Base-by-base conservation (phyloP, 2,113 vertebrate genomes). In the Barnardius zonarius region DNA sequence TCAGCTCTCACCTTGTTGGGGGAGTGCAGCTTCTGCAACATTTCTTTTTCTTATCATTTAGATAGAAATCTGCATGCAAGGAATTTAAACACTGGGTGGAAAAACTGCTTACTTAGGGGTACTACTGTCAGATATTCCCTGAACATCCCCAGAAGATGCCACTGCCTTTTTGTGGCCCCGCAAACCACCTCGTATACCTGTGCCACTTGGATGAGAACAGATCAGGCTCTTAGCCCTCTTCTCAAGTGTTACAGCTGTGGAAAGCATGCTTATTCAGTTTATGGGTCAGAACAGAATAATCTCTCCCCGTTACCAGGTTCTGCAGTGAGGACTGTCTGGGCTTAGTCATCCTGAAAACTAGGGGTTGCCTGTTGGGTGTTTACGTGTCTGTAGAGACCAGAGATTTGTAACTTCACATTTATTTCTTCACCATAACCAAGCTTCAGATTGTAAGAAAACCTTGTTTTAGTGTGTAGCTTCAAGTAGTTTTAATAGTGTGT, bases 151-250 rank as follows among this genome's bases (percentile, higher is more conserved):
- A 51, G 22, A 33, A 49, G 13, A 5, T 30, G 16, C 14, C n/a
- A 24, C 30, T 49, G 39, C 75, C 44, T 83, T 85, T 10, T 15
- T 67, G n/a, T 30, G 39, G 52, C 4, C 2, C 0, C 30, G 43
- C 15, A 39, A 27, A 46, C 48, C 25, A 9, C 20, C 3, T 18
- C 0, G 2, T 27, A 35, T 82, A 7, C 2, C 1, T 0, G 1
- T 55, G 48, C 41, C 24, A 4, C 51, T 33, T 63, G 51, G 14
- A 8, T 66, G 37, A 57, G 68, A 77, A 6, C 24, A 74, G n/a
- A 54, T 49, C 10, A 41, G 51, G 17, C 39, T 81, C 12, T 44
- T 19, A 49, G 48, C 67, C 55, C 24, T 37, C 1, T 78, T 83
- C 46, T 74, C 33, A 48, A 44, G 70, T 11, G 28, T 78, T 90